Conservation (phyloP, 30 jellyfish, hydroid and myxozoan genomes). For the Turritopsis rubra region DNA sequence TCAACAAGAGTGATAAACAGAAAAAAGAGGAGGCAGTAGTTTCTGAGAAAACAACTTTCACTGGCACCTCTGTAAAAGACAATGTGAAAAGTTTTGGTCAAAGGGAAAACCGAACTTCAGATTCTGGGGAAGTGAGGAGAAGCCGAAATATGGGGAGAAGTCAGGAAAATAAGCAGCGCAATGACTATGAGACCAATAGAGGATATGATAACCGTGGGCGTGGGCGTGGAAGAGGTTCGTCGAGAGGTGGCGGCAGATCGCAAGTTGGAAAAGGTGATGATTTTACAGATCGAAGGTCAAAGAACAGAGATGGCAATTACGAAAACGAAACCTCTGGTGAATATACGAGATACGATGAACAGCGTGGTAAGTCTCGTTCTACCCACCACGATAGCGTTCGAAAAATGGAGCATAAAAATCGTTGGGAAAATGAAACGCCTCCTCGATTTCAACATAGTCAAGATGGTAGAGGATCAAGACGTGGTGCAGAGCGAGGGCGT, state of each 20-base stretch:
- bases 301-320: background rate
- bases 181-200: background rate
- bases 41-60: background rate
- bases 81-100: background rate
- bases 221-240: slow-evolving; percentile 1
- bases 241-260: slow-evolving; percentile 5
- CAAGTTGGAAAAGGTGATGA: background rate
- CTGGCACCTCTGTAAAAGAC: background rate
- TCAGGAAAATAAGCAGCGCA: background rate
- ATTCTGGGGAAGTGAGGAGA: slow-evolving; percentile 17
- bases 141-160: background rate
- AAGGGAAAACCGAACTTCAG: background rate
- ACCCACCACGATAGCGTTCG: background rate
- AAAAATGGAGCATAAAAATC: background rate
- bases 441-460: slow-evolving; percentile 17
- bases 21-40: background rate
- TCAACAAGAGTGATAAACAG: background rate
- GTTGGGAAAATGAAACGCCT: slow-evolving; percentile 24
- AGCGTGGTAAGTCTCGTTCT: background rate
- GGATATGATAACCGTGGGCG: slow-evolving; percentile 5
- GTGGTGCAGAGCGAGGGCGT: slow-evolving; percentile 32
- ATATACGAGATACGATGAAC: background rate
- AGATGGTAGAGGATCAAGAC: background rate
- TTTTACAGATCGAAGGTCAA: background rate
- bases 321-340: slow-evolving; percentile 10